Base-by-base conservation (phyloP, 1,140 invertebrate species). In the Adoxophyes honmai region DNA sequence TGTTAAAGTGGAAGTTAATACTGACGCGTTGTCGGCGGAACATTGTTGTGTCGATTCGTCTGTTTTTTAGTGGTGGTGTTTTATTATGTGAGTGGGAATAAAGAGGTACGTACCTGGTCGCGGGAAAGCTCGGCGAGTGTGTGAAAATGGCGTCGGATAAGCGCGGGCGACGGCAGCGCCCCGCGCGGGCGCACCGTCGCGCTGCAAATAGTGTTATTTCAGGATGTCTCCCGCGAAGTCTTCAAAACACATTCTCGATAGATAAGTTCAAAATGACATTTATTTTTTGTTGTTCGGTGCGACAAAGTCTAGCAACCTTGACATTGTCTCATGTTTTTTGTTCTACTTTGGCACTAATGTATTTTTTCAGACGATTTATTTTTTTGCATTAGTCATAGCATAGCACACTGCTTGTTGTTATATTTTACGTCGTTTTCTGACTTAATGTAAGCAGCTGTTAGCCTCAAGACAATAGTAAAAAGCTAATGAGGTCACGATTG, bases 151-250 rank as follows among this genome's bases (percentile, higher is more conserved):
- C 87, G 83, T 75, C 81, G 76, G 75, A 73, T 74, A 73, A 73
- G 60, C 66, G 71, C 58, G 75, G 42, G 42, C 77, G 81, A 81
- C 70, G 62, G 68, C 68, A 86, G 83, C 81, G 78, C 53, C 60
- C 55, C 78, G 79, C 67, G 81, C 57, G 73, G 78, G 78, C 75
- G 73, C 62, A 78, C 78, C 82, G 75, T 68, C 73, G 73, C 63
- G 72, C 72, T 81, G 81, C 78, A 81, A 86, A 81, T 78, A 71
- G 78, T 81, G 81, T 88, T 88, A 86, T 86, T 88, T 86, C 86
- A 88, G 83, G 83, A 86, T 78, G 81, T 75, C 86, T 88, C 86
- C 86, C 86, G 86, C 83, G 81, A 78, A 74, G 83, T 84, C 81
- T 88, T 86, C 63, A 83, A 75, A 85, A 82, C 81, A 75, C 71